Conservation (phyloP, 2,888 invertebrate species). For the Eumerus sabulonum region DNA sequence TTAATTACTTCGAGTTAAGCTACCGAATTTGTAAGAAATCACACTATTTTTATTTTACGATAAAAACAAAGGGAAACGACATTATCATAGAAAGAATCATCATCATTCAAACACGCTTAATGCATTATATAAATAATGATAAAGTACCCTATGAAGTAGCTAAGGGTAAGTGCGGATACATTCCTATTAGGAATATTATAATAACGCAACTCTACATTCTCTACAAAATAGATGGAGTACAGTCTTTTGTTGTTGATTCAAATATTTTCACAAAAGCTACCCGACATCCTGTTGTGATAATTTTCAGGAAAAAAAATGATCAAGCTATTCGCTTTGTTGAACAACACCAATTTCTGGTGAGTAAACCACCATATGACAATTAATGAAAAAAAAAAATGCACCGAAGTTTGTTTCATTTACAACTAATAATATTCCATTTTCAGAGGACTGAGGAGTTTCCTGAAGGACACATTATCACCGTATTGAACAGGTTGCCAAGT, state of each 20-base stretch:
- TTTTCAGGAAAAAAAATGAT: slow-evolving; percentile 69
- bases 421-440: slow-evolving; percentile 8
- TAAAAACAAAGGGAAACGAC: slow-evolving; percentile 70
- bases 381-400: not conserved
- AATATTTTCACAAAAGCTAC: slow-evolving; percentile 74
- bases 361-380: no score
- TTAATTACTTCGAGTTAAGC: slow-evolving; percentile 71
- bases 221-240: slow-evolving; percentile 57
- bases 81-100: slow-evolving; percentile 75
- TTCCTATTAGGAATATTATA: not conserved
- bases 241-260: slow-evolving; percentile 74
- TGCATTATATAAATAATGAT: slow-evolving; percentile 73
- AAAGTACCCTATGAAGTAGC: slow-evolving; percentile 71
- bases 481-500: no score
- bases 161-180: slow-evolving; percentile 21
- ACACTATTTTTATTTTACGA: slow-evolving; percentile 75
- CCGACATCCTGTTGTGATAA: slow-evolving; percentile 75
- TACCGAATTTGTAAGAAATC: slow-evolving; percentile 75
- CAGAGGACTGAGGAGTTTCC: slow-evolving; percentile 57
- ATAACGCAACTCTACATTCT: not conserved
- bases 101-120: slow-evolving; percentile 74
- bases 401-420: not conserved
- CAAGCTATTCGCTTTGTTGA: slow-evolving; percentile 71
- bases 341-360: slow-evolving; percentile 76
- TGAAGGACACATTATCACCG: slow-evolving; percentile 28